Base-by-base conservation (phyloP, 2,113 vertebrate genomes). In the Erinaceus europaeus region DNA sequence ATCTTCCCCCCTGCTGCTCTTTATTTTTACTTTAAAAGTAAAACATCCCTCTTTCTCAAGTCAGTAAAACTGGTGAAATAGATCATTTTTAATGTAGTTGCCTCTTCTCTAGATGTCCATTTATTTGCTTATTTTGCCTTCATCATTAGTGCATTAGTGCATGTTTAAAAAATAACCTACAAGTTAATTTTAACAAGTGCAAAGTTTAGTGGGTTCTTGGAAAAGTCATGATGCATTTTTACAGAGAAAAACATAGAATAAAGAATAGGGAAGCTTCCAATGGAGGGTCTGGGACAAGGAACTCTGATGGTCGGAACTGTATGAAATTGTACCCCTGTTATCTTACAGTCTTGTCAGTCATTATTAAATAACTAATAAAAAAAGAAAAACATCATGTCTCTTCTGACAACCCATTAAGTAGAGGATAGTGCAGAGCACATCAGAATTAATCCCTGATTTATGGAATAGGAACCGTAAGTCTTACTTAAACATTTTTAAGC, bases 11-110 rank as follows among this genome's bases (percentile, higher is more conserved):
- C 20, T 6, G 13, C 20, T 50, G 23, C 32, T 32, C 29, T 89
- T 89, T 72, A 67, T 14, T 61, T 90, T 84, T 86, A 46, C 29
- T 84, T 84, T 46, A 25, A 65, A 87, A 91, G 79, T 88, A 53
- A 42, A 23, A 67, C 27, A 59, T 62, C 18, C 57, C 12, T 81
- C 15, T 78, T 87, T 44, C 32, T 69, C 10, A 53, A 27, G 13
- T 93, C 21, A 67, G 2, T 86, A 72, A 71, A 78, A 76, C 50
- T 64, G 62, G 48, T 52, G 23, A 75, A 57, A 76, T 21, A 29
- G 10, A 55, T 42, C 6, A 25, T 84, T 90, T 64, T 52, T 36
- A 72, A 25, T 42, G 57, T 15, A 61, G 2, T 27, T 40, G 21
- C 27, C 23, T 81, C 90, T 85, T 71, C n/a, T 86, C 57, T 62